phyloP scores from a whole-genome alignment of 2,113 vertebrate genomes.

The Odontesthes bonariensis region DNA sequence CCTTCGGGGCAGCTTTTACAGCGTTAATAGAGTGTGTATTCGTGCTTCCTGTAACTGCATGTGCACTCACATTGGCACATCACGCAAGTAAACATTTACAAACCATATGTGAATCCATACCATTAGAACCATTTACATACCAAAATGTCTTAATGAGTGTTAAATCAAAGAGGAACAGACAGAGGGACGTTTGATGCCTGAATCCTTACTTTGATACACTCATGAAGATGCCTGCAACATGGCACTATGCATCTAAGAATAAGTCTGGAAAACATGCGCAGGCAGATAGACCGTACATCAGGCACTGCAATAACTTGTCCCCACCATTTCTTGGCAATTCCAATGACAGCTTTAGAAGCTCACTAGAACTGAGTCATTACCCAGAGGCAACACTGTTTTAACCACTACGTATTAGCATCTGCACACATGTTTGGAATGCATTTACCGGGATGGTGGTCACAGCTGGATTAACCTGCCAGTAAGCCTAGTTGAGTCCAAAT shows the following conservation, averaged over 20 bases:
- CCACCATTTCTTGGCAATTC: conserved; percentile 2
- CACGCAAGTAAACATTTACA: background rate
- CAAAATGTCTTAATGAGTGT: background rate
- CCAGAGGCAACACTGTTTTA: background rate
- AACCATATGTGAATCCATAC: conserved; percentile 2
- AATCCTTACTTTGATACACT: conserved; percentile 1
- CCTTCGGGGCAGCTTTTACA: background rate
- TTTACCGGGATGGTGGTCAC: background rate
- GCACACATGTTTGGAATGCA: background rate
- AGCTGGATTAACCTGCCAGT: background rate
- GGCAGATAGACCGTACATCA: background rate
- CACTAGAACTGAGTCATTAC: conserved; percentile 4
- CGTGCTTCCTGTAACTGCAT: conserved; percentile 5
- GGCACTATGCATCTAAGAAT: conserved; percentile 22
- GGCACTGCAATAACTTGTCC: conserved; percentile 2
- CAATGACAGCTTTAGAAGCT: background rate
- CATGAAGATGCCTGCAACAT: conserved; percentile 9
- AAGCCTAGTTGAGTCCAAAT: no score
- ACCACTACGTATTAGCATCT: conserved; percentile 5
- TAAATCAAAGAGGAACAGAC: background rate
- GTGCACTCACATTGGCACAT: background rate
- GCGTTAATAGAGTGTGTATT: background rate
- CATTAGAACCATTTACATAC: background rate
- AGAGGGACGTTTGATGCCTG: background rate
- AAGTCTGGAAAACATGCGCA: conserved; percentile 12